Base-by-base conservation (phyloP, 2,888 invertebrate species). In the Gisinianus flammeolus region DNA sequence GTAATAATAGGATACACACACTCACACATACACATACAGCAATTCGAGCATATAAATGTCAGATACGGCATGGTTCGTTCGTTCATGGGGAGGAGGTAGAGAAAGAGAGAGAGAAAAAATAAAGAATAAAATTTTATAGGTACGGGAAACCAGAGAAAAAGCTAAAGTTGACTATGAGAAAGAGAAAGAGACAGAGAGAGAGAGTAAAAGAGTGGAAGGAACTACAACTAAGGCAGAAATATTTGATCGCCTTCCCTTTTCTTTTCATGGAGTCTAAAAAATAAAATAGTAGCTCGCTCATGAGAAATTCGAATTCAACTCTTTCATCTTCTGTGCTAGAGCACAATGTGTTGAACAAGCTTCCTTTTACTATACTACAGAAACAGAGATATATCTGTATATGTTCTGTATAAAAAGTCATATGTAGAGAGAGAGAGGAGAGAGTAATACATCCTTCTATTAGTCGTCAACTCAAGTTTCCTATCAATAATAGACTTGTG, bases 221-320 rank as follows among this genome's bases (percentile, higher is more conserved):
- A 77, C 74, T 78, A 80, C 80, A 77, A 80, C 79, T 78, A 80
- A 16, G 73, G 77, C 79, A 80, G 78, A 79, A 75, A 80, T 79
- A 79, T 77, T 70, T 79, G 75, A 78, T 80, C 78, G 79, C 80
- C 80, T 81, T 80, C 78, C 79, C 79, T 28, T 30, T 70, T 72
- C 64, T 52, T 78, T 76, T 78, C 76, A 80, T 78, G 67, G 75
- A 70, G 58, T 76, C 68, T 68, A 35, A 68, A n/a, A n/a, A 68
- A 44, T 68, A 26, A 58, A 58, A 58, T 58, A 33, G 67, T 31
- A 26, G 58, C 24, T 12, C 16, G 58, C 58, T 58, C 26, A 58
- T 1, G 58, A 58, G 28, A 66, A 33, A 30, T 28, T 33, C 33
- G 6, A n/a, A 67, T 33, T 1, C 19, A 31, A 68, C 22, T 68